Percentiles rank a stretch among this genome's conserved stretches.
Conservation (phyloP, 1,140 invertebrate genomes). For the Agraylea sexmaculata region DNA sequence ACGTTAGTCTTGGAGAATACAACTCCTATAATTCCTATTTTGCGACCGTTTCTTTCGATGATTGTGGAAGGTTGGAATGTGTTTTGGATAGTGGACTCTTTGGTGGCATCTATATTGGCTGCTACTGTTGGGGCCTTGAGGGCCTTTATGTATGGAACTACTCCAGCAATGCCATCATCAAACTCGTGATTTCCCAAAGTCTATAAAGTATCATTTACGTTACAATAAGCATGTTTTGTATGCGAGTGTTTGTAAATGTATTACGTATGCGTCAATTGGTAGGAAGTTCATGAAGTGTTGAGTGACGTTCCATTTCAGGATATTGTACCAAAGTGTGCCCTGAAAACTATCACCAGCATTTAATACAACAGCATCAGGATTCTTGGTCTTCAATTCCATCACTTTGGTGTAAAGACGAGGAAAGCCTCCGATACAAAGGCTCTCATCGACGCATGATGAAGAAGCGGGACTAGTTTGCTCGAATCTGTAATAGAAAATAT, state of each 20-base stretch:
- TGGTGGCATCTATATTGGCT: slow-evolving; percentile 51
- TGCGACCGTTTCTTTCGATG: slow-evolving; percentile 38
- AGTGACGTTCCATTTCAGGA: slow-evolving; percentile 54
- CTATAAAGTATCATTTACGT: slow-evolving; percentile 29
- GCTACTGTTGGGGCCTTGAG: slow-evolving; percentile 49
- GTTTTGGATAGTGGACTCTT: slow-evolving; percentile 47
- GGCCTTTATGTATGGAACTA: slow-evolving; percentile 51
- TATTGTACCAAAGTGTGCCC: slow-evolving; percentile 64
- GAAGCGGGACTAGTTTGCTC: slow-evolving; percentile 47
- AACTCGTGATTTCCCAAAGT: slow-evolving; percentile 74
- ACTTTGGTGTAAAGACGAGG: slow-evolving; percentile 44
- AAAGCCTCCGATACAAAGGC: slow-evolving; percentile 51
- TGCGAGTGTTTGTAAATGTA: slow-evolving; percentile 10
- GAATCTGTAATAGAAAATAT: slow-evolving; percentile 35
- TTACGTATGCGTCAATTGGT: slow-evolving; percentile 60
- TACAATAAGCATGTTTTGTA: neutral
- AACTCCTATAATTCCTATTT: slow-evolving; percentile 64
- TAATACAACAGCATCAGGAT: slow-evolving; percentile 49
- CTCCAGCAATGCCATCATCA: slow-evolving; percentile 47
- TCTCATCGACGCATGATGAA: slow-evolving; percentile 38
- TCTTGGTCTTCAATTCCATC: slow-evolving; percentile 33
- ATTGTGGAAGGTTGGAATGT: slow-evolving; percentile 42
- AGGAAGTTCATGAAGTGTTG: slow-evolving; percentile 59
- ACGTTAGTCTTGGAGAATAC: slow-evolving; percentile 54
- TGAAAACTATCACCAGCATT: slow-evolving; percentile 69